Base-by-base conservation (phyloP, 2,113 vertebrate genomes). In the Condylura cristata region DNA sequence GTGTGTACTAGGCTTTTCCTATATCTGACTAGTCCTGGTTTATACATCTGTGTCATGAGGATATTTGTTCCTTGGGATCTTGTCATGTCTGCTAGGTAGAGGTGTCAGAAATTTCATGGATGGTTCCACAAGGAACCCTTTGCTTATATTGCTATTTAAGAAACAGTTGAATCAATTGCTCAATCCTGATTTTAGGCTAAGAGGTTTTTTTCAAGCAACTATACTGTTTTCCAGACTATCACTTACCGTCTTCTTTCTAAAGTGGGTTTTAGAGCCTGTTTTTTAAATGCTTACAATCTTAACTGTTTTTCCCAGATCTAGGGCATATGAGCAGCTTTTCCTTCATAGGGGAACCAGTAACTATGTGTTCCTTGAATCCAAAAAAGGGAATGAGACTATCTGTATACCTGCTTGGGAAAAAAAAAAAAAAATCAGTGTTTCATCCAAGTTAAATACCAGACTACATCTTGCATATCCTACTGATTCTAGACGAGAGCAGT, bases 91-190 rank as follows among this genome's bases (percentile, higher is more conserved):
- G 39, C 58, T 83, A 68, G 89, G 32, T 91, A 12, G 3, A 93
- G 91, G 65, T 78, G 66, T 74, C 39, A 94, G 60, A 91, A 90
- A 86, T 76, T 95, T 20, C n/a, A 56, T 78, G 53, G 81, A 44
- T 71, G 20, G 11, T 51, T 65, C 20, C 53, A 56, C 53, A 22
- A 56, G 20, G 44, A 80, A 39, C 30, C 32, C 66, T 87, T 75
- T 41, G 51, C 28, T 60, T 86, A 0, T 63, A 3, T 39, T 84
- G 1, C 71, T 83, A 24, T 83, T 83, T 24, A 87, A 71, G 24
- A 2, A 56, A 44, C 8, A 78, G 48, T 28, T 82, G 14, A 72
- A 46, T 86, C 34, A 26, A 17, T 60, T 66, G 16, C 30, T 86
- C 53, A 48, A 9, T 7, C 92, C 81, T 2, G n/a, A 60, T 53